Evolutionary conservation across 2,797 vertebrate species (phyloP).

Genomic region (Sebastes minor): DNA sequence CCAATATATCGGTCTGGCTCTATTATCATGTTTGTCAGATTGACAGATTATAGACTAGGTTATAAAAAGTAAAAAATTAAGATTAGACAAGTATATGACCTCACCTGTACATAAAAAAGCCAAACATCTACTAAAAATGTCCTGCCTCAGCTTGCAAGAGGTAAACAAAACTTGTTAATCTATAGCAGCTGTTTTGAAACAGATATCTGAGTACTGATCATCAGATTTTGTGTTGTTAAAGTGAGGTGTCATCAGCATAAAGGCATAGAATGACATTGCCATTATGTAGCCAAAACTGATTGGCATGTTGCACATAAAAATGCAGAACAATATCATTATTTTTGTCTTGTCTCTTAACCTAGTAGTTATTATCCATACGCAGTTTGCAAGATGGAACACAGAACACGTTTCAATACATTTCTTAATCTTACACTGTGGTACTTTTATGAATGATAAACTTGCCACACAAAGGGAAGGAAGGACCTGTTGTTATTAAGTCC

Average conservation of each 20-base stretch:
- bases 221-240: not conserved
- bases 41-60: not conserved
- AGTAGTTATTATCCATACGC: not conserved
- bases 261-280: not conserved
- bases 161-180: not conserved
- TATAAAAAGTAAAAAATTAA: not conserved
- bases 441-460: not conserved
- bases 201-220: not conserved
- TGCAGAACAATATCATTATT: not conserved
- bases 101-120: not conserved
- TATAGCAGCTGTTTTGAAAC: not conserved
- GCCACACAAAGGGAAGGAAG: not conserved
- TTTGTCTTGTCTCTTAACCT: not conserved
- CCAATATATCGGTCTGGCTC: not conserved
- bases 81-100: not conserved
- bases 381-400: not conserved
- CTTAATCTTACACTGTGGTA: not conserved
- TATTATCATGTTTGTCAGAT: not conserved
- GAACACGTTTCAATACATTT: not conserved
- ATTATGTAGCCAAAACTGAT: not conserved
- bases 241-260: constrained; percentile 41
- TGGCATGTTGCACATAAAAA: not conserved
- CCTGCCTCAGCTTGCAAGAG: not conserved
- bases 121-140: not conserved
- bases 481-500: not conserved